phyloP scores from a whole-genome alignment of 2,888 invertebrate species.

The Watsonalla binaria region DNA sequence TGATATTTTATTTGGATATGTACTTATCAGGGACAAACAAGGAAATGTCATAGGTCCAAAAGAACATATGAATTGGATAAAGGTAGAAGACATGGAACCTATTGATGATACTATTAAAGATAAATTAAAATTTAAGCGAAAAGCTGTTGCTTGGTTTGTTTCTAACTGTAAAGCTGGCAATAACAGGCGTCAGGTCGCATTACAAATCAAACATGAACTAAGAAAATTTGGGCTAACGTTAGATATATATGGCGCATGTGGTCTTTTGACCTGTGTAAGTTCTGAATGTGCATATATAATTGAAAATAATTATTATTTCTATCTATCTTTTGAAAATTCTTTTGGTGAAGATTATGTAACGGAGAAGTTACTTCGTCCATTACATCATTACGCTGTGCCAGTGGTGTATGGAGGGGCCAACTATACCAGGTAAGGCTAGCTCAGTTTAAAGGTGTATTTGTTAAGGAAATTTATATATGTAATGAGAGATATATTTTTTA shows the following conservation, averaged over 20 bases:
- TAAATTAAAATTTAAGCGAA: slow-evolving; percentile 27
- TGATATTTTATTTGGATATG: too few species aligned
- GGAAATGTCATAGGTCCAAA: too few species aligned
- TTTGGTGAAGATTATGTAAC: slow-evolving; percentile 18
- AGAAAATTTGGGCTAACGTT: slow-evolving; percentile 25
- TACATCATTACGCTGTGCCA: slow-evolving; percentile 78
- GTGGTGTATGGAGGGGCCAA: slow-evolving; percentile 80
- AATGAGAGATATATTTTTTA: too few species aligned
- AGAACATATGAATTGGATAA: slow-evolving; percentile 33
- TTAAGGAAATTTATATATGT: too few species aligned
- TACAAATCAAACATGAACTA: slow-evolving; percentile 23
- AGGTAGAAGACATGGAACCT: slow-evolving; percentile 33
- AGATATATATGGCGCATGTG: slow-evolving; percentile 44
- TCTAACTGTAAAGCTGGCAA: slow-evolving; percentile 35
- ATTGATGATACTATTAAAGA: slow-evolving; percentile 27
- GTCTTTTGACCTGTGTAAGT: slow-evolving; percentile 25
- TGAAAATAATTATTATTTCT: slow-evolving; percentile 44
- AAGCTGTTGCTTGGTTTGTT: slow-evolving; percentile 43
- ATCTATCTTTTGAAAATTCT: slow-evolving; percentile 48
- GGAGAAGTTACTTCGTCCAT: slow-evolving; percentile 43
- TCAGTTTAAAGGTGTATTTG: too few species aligned
- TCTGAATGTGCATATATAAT: slow-evolving; percentile 26
- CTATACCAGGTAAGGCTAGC: slow-evolving; percentile 20
- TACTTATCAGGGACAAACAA: too few species aligned
- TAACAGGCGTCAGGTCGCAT: slow-evolving; percentile 21